phyloP scores from a whole-genome alignment of 1,140 invertebrate genomes.

The Formica selysi region DNA sequence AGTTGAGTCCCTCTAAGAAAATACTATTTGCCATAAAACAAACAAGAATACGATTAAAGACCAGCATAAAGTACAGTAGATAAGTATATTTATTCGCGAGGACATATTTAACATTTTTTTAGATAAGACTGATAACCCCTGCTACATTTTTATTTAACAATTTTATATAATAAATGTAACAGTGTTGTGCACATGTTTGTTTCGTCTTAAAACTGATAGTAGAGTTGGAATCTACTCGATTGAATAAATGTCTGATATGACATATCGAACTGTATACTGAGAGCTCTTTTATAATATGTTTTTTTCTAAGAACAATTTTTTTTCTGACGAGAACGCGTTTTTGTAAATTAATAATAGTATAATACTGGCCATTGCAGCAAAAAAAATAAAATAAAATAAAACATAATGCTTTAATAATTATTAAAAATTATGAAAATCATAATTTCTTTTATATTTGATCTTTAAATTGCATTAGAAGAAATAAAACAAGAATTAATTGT shows the following conservation, averaged over 20 bases:
- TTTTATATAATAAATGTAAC: background rate
- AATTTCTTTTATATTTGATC: conserved; percentile 32
- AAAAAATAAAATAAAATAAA: background rate
- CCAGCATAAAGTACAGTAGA: background rate
- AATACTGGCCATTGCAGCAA: conserved; percentile 22
- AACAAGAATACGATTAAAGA: background rate
- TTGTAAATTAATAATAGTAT: conserved; percentile 25
- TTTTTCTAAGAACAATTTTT: conserved; percentile 22
- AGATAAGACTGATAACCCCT: conserved; percentile 34
- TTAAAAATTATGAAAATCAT: background rate
- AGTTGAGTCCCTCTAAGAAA: conserved; percentile 5
- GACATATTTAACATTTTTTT: conserved; percentile 30
- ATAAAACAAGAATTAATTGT: conserved; percentile 10
- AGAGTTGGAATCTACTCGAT: background rate
- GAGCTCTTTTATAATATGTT: conserved; percentile 2
- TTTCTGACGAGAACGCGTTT: background rate
- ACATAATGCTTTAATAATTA: background rate
- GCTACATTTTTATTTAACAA: conserved; percentile 18
- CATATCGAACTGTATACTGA: conserved; percentile 39
- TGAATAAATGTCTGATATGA: conserved; percentile 32
- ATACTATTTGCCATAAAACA: conserved; percentile 27
- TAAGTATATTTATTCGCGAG: background rate
- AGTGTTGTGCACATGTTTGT: background rate
- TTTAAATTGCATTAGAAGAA: conserved; percentile 14
- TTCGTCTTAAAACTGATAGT: conserved; percentile 13